A percentile compares a stretch with the other conserved stretches of the same genome.
These are phyloP conservation scores for Falco novaeseelandiae DNA, from an alignment of 2,797 vertebrate species.

Conservation along the genomic window DNA sequence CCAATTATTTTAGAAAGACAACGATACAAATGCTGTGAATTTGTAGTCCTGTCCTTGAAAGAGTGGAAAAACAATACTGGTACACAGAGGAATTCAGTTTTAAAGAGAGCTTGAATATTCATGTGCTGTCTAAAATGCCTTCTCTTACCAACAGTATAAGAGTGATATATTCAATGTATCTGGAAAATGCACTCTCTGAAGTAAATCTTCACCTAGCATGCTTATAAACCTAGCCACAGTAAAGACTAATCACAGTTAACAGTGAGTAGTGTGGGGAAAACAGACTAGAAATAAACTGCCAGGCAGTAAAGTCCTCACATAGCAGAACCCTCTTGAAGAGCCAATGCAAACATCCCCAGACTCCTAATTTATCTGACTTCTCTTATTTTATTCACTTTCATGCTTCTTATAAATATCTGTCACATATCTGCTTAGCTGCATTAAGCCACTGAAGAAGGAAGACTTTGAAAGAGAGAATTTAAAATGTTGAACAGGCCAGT, in stretches of 20 bases:
- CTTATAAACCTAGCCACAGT: slow-evolving; percentile 28
- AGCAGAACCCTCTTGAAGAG: slow-evolving; percentile 33
- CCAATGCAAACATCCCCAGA: slow-evolving; percentile 23
- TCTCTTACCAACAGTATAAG: not conserved
- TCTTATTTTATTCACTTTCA: slow-evolving; percentile 71
- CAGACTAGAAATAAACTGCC: slow-evolving; percentile 45
- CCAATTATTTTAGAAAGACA: not conserved
- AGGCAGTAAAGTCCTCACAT: slow-evolving; percentile 26
- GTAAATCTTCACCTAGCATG: not conserved
- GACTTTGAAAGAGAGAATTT: slow-evolving; percentile 57
- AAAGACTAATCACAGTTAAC: slow-evolving; percentile 39
- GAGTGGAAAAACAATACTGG: not conserved
- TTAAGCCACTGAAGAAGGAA: slow-evolving; percentile 37
- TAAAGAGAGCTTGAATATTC: not conserved
- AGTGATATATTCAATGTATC: not conserved
- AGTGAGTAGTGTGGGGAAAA: not conserved
- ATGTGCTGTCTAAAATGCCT: not conserved
- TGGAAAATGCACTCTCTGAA: not conserved
- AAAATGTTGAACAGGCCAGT: slow-evolving; percentile 36
- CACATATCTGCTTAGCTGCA: slow-evolving; percentile 59
- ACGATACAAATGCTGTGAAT: not conserved
- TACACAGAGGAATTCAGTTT: not conserved
- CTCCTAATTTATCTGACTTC: slow-evolving; percentile 66
- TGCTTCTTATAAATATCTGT: slow-evolving; percentile 60
- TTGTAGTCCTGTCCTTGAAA: slow-evolving; percentile 3